Percentiles rank a stretch among this genome's conserved stretches.
phyloP scores from a whole-genome alignment of 2,797 vertebrate species.

The Clarias pachynema region DNA sequence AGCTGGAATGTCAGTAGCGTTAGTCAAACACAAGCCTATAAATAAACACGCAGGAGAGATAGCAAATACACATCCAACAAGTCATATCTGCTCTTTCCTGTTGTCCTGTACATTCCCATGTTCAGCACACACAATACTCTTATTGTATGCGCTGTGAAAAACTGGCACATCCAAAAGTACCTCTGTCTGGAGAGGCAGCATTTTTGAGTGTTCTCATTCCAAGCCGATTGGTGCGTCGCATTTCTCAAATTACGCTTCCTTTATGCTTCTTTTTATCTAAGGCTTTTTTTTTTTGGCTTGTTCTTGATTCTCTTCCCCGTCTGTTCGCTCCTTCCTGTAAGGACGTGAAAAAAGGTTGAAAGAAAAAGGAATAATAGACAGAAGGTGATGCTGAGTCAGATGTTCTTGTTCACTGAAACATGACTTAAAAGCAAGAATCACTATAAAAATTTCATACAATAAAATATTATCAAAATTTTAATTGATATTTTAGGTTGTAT shows the following conservation, averaged over 20 bases:
- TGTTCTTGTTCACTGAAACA: not conserved
- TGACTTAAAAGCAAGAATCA: not conserved
- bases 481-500: not conserved
- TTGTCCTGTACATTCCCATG: not conserved
- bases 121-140: not conserved
- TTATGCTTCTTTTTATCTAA: not conserved
- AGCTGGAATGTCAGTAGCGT: not conserved
- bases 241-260: constrained; percentile 15
- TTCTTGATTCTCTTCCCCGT: not conserved
- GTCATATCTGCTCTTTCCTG: not conserved
- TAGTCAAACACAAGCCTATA: constrained; percentile 10
- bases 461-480: not conserved
- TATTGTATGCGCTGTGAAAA: not conserved
- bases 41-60: not conserved
- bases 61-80: too few relatives aligned
- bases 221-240: not conserved
- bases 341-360: not conserved
- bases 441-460: not conserved
- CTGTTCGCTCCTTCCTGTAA: not conserved
- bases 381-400: not conserved
- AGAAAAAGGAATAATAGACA: not conserved
- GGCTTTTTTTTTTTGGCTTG: not conserved
- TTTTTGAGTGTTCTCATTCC: not conserved
- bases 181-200: not conserved
- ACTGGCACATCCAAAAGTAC: too few relatives aligned